Base-by-base conservation (phyloP, 1,140 invertebrate genomes). In the Patella vulgata region DNA sequence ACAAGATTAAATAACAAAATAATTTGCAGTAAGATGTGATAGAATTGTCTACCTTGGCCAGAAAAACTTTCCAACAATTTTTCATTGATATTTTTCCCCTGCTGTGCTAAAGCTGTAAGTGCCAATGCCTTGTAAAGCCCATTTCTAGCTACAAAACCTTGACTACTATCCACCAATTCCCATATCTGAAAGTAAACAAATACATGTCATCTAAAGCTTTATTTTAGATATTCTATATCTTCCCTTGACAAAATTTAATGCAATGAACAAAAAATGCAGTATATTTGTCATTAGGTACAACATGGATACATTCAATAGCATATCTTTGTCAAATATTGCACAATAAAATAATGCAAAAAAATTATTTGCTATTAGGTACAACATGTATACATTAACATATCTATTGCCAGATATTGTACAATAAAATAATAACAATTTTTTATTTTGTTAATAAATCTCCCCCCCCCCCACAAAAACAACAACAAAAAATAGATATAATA, bases 91-190 rank as follows among this genome's bases (percentile, higher is more conserved):
- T 87, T 82, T 79, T 90, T 90, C 30, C 90, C 90, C 78, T 91
- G 89, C 69, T 91, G 90, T 31, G 89, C 88, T 74, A 89, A 87
- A 4, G 89, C 90, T 46, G 90, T 86, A 21, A 91, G 81, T 1
- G 89, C 90, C 40, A 91, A 80, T 17, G 88, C 89, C 83, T 90
- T 90, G 75, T 90, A 91, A 36, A 83, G 53, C 11, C 81, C 81
- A 71, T 72, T 79, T 54, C 81, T 66, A n/a, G 87, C 88, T 14
- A 91, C 77, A 58, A 85, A 85, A 19, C 88, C 88, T 60, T 87
- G 85, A 48, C 87, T 87, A 58, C 85, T 86, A 61, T 89, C 89
- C 3, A 89, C 86, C 33, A 88, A 65, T 62, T 91, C 89, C 89
- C 89, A 91, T 78, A 91, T 90, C 86, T 85, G 54, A 19, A 63